phyloP scores from a whole-genome alignment of 2,888 invertebrate genomes.

The Nasonia oneida region DNA sequence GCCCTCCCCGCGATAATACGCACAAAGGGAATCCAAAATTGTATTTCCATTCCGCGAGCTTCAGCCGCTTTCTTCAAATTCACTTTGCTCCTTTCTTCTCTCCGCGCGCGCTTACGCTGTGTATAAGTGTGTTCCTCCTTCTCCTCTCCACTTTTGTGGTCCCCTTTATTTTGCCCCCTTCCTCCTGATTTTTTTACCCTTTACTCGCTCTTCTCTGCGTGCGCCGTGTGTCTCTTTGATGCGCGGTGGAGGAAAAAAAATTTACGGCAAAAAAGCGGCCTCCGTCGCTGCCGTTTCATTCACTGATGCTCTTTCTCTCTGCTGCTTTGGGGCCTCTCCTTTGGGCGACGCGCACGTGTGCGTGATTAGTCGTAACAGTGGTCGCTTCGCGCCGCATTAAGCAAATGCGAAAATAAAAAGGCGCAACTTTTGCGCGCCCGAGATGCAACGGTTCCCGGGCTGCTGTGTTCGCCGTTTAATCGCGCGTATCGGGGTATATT shows the following conservation, averaged over 20 bases:
- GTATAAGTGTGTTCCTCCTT: slow-evolving; percentile 50
- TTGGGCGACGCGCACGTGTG: slow-evolving; percentile 4
- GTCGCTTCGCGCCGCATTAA: background rate
- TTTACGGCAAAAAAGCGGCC: slow-evolving; percentile 3
- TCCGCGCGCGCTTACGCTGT: slow-evolving; percentile 16
- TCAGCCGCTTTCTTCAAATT: slow-evolving; percentile 37
- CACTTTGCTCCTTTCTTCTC: slow-evolving; percentile 43
- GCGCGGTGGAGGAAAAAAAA: slow-evolving; percentile 26
- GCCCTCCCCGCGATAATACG: background rate
- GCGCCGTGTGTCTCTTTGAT: slow-evolving; percentile 47
- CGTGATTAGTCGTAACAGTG: slow-evolving; percentile 22
- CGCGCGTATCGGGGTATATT: background rate
- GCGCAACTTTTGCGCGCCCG: background rate
- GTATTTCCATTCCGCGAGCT: slow-evolving; percentile 26
- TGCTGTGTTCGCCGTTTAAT: background rate
- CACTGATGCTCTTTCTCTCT: background rate
- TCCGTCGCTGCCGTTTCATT: background rate
- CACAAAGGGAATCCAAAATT: slow-evolving; percentile 8
- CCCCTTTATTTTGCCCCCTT: slow-evolving; percentile 45
- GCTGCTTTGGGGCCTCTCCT: background rate
- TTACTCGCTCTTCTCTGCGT: background rate
- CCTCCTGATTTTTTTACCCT: slow-evolving; percentile 44
- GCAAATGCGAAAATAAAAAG: slow-evolving; percentile 56
- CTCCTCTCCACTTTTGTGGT: slow-evolving; percentile 52
- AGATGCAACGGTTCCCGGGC: background rate